Evolutionary conservation across 2,888 invertebrate genomes (phyloP).

Genomic region (Dioctria rufipes): DNA sequence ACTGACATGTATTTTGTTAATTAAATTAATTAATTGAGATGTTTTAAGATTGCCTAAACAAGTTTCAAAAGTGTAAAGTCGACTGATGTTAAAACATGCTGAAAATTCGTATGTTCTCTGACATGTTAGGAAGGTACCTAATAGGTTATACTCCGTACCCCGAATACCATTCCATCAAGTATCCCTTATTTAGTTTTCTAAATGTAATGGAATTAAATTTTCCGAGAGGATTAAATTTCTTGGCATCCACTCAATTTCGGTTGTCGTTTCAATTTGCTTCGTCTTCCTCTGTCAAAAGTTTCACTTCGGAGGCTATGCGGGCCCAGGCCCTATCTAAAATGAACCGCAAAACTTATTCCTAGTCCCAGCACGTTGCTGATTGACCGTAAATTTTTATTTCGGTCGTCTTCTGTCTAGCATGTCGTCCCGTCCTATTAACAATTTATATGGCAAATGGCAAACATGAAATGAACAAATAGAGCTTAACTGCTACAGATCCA

Average conservation of each 20-base stretch:
- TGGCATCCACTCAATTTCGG: constrained; percentile 53
- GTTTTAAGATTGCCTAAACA: too few species aligned
- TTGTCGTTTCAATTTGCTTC: constrained; percentile 52
- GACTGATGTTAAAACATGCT: background rate
- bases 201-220: constrained; percentile 56
- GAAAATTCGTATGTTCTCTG: background rate
- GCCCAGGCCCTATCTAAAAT: constrained; percentile 16
- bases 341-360: constrained; percentile 52
- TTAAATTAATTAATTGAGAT: too few species aligned
- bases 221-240: constrained; percentile 55
- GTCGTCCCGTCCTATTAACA: constrained; percentile 53
- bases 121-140: constrained; percentile 1
- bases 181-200: constrained; percentile 27
- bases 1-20: too few species aligned
- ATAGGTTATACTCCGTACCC: background rate
- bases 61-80: background rate
- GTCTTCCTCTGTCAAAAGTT: constrained; percentile 38
- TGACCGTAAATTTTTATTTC: constrained; percentile 57
- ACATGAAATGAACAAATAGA: constrained; percentile 55
- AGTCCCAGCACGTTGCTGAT: constrained; percentile 57
- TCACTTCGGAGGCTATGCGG: constrained; percentile 24
- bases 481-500: constrained; percentile 43
- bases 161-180: constrained; percentile 23
- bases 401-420: constrained; percentile 40
- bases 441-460: constrained; percentile 53